Evolutionary conservation across 2,888 invertebrate genomes (phyloP).

Genomic region (Tetranychus piercei): DNA sequence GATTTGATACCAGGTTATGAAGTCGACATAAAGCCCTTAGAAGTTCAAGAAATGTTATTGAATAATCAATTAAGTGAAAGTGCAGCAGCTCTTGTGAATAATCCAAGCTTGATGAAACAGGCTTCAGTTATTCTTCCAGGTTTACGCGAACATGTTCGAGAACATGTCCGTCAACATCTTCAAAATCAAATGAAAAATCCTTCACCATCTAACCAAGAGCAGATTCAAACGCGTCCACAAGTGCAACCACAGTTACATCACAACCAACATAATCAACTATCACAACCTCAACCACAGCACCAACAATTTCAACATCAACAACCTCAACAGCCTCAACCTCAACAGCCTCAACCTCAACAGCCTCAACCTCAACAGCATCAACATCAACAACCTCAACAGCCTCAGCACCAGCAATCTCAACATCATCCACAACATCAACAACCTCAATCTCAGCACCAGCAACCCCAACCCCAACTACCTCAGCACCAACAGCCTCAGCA

Average conservation of each 20-base stretch:
- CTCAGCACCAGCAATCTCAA: neutral
- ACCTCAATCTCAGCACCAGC: no score
- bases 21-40: conserved; percentile 11
- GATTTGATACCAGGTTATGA: conserved; percentile 11
- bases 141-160: conserved; percentile 9
- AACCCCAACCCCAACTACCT: no score
- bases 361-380: neutral
- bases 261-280: conserved; percentile 9
- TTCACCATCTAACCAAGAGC: neutral
- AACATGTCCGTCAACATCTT: conserved; percentile 1
- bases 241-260: neutral
- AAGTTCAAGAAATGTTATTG: conserved; percentile 7
- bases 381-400: neutral
- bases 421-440: neutral
- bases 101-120: neutral
- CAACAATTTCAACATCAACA: neutral
- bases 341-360: neutral
- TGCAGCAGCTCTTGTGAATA: neutral
- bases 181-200: conserved; percentile 5
- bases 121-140: neutral
- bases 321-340: conserved; percentile 11
- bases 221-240: neutral
- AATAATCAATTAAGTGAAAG: neutral
- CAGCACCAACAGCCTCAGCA: no score
- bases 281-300: conserved; percentile 10